Percentiles rank a stretch among this genome's conserved stretches.
Conservation (phyloP, 2,113 vertebrate genomes). For the Syngnathus scovelli region DNA sequence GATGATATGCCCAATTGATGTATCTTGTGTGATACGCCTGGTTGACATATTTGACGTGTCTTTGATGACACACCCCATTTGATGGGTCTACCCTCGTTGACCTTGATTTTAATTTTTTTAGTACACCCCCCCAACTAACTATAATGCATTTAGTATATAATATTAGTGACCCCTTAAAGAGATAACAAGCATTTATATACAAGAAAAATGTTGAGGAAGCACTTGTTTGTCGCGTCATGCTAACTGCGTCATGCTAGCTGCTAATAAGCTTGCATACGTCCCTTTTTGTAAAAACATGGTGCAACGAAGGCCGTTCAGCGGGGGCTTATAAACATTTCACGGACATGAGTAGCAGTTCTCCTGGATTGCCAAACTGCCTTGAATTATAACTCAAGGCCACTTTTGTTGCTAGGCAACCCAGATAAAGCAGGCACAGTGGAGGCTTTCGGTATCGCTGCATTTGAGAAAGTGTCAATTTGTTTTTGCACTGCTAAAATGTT, state of each 20-base stretch:
- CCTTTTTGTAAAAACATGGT: background rate
- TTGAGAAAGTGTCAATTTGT: too few species aligned
- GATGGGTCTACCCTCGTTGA: too few species aligned
- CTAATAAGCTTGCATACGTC: background rate
- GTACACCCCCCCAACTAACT: too few species aligned
- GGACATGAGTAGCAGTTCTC: slow-evolving; percentile 5
- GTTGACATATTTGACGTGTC: background rate
- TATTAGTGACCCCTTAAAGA: too few species aligned
- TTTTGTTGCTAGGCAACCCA: too few species aligned
- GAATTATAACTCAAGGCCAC: too few species aligned
- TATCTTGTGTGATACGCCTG: background rate
- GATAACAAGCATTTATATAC: background rate
- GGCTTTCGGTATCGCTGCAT: too few species aligned
- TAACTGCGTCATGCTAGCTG: slow-evolving; percentile 7
- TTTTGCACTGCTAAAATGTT: too few species aligned
- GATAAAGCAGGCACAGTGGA: too few species aligned
- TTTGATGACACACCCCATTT: background rate
- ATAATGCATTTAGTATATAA: too few species aligned
- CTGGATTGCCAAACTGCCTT: too few species aligned
- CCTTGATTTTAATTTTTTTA: too few species aligned
- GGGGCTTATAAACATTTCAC: slow-evolving; percentile 19
- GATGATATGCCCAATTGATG: background rate
- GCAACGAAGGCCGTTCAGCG: background rate
- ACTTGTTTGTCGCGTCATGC: background rate
- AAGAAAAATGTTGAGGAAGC: background rate